A percentile compares a stretch with the other conserved stretches of the same genome.
Evolutionary conservation across 2,797 vertebrate species (phyloP).

Genomic region (Limnodromus scolopaceus): DNA sequence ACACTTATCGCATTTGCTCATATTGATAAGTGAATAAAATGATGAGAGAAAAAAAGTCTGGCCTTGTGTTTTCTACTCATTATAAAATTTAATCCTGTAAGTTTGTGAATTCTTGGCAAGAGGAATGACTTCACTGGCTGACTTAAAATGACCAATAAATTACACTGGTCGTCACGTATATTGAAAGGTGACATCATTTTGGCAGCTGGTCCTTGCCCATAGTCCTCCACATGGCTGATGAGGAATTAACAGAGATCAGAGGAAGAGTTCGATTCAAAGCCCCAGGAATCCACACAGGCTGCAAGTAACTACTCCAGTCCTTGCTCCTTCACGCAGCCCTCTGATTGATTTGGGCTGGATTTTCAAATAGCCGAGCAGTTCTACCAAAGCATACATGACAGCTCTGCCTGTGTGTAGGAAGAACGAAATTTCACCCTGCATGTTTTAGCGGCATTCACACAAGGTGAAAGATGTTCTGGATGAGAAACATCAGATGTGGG

Average conservation of each 20-base stretch:
- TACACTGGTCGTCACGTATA: background rate
- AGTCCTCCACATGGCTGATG: background rate
- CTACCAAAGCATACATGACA: background rate
- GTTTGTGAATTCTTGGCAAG: background rate
- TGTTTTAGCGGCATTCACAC: conserved; percentile 9
- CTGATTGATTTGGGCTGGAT: background rate
- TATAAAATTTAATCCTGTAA: conserved; percentile 8
- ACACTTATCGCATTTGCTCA: conserved; percentile 37
- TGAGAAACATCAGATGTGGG: background rate
- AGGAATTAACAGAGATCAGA: background rate
- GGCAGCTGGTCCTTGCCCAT: background rate
- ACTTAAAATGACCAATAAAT: conserved; percentile 20
- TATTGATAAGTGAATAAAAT: conserved; percentile 56
- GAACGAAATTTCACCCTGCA: conserved; percentile 42
- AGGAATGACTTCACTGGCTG: background rate
- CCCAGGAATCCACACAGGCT: background rate
- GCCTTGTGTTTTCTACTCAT: conserved; percentile 40
- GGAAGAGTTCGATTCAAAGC: background rate
- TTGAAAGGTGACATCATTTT: background rate
- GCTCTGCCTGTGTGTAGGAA: background rate
- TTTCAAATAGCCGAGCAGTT: background rate
- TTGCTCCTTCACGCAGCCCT: accelerated
- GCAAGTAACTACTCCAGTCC: background rate
- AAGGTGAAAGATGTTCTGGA: background rate
- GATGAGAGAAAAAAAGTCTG: background rate